These are phyloP conservation scores for Microcebus lehilahytsara DNA, from an alignment of 2,113 vertebrate genomes.

Conservation along the genomic window DNA sequence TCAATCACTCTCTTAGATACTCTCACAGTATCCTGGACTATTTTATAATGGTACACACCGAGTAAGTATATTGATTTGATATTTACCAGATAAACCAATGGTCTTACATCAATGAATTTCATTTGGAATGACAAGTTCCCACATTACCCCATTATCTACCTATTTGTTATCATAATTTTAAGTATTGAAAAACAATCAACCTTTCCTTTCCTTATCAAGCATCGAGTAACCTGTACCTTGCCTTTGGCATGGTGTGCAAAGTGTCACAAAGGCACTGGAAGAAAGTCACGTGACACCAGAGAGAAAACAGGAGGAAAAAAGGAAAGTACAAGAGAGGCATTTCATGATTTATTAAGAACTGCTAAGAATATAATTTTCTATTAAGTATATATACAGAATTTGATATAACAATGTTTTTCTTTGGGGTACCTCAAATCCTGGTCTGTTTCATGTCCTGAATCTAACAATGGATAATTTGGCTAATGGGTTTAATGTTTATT, in stretches of 20 bases:
- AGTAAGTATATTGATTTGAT: neutral
- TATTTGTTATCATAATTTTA: neutral
- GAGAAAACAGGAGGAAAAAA: neutral
- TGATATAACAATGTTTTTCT: neutral
- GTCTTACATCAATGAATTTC: neutral
- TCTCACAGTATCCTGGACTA: neutral
- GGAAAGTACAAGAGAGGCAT: neutral
- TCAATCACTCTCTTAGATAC: neutral
- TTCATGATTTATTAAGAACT: neutral
- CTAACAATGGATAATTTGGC: conserved; percentile 10
- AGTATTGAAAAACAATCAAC: neutral
- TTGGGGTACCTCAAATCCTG: neutral
- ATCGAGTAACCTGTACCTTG: neutral
- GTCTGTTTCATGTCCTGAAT: neutral
- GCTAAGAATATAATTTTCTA: neutral
- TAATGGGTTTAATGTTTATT: neutral
- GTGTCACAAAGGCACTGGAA: neutral
- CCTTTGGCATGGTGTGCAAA: neutral
- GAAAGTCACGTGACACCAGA: neutral
- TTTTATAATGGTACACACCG: neutral
- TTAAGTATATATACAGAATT: neutral
- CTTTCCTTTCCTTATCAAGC: neutral
- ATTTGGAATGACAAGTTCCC: neutral
- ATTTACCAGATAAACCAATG: neutral
- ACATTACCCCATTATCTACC: neutral